A percentile compares a stretch with the other conserved stretches of the same genome.
Conservation (phyloP, 2,888 invertebrate genomes). For the Eristalis intricaria region DNA sequence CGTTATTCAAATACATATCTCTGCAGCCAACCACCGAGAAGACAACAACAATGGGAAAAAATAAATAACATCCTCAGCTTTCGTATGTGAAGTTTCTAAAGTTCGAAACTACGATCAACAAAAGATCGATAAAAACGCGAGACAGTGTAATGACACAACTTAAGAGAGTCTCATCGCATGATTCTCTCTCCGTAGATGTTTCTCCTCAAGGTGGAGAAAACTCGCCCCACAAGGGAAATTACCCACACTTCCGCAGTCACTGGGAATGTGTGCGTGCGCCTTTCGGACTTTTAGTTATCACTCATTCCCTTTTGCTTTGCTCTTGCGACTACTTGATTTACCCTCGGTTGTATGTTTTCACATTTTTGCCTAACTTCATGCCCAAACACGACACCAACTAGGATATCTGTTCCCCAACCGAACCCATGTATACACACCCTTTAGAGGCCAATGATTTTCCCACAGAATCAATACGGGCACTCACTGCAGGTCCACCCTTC, state of each 20-base stretch:
- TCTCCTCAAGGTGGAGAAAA: not conserved
- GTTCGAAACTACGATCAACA: conserved; percentile 41
- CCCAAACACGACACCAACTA: not conserved
- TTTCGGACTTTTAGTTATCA: conserved; percentile 29
- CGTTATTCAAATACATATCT: not conserved
- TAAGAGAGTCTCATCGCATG: conserved; percentile 21
- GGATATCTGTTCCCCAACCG: not conserved
- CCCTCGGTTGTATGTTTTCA: conserved; percentile 6
- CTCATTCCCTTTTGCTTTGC: conserved; percentile 4
- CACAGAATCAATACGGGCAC: conserved; percentile 82
- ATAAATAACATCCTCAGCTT: conserved; percentile 5
- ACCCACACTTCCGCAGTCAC: not conserved
- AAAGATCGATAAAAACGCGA: conserved; percentile 16
- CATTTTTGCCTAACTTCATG: conserved; percentile 11
- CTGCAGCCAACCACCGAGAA: not conserved
- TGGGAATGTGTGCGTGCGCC: not conserved
- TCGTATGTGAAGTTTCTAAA: not conserved
- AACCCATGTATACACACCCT: conserved; percentile 83
- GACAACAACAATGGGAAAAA: not conserved
- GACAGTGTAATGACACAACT: conserved; percentile 2
- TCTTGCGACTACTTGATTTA: not conserved
- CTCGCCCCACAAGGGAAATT: not conserved
- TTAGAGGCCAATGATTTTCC: conserved; percentile 86
- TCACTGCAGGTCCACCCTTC: conserved; percentile 79
- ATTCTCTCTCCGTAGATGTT: not conserved